A percentile compares a stretch with the other conserved stretches of the same genome.
Evolutionary conservation across 2,113 vertebrate genomes (phyloP).

Genomic region (mouse (Mus musculus)): DNA sequence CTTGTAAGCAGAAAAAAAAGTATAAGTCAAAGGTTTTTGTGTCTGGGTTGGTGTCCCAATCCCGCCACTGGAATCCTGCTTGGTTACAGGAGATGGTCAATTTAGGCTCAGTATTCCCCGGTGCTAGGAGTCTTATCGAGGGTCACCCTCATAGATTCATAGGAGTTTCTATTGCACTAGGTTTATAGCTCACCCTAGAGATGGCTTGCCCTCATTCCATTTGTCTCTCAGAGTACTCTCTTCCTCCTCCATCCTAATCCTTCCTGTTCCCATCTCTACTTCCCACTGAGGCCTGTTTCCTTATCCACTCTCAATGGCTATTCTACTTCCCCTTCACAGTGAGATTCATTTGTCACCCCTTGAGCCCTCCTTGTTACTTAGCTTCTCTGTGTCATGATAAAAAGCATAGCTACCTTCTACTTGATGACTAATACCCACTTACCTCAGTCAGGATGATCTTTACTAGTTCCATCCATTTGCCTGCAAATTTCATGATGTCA

Average conservation of each 20-base stretch:
- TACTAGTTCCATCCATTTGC: not conserved
- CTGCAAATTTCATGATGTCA: not conserved
- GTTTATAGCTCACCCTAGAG: not conserved
- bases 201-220: not conserved
- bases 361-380: not conserved
- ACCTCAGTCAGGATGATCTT: not conserved
- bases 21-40: too few species aligned
- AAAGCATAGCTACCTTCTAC: not conserved
- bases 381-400: not conserved
- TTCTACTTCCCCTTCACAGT: not conserved
- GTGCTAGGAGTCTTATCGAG: not conserved
- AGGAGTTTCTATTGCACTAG: not conserved
- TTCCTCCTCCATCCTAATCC: not conserved
- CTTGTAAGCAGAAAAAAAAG: too few species aligned
- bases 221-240: not conserved
- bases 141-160: not conserved
- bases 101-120: not conserved
- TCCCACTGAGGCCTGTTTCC: not conserved
- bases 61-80: too few species aligned
- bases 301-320: not conserved
- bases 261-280: not conserved
- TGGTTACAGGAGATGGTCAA: too few species aligned
- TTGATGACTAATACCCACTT: not conserved
- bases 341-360: not conserved
- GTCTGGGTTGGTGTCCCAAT: too few species aligned